These are phyloP conservation scores for Hypselothyrea guttata DNA, from an alignment of 2,888 invertebrate species.

Conservation along the genomic window DNA sequence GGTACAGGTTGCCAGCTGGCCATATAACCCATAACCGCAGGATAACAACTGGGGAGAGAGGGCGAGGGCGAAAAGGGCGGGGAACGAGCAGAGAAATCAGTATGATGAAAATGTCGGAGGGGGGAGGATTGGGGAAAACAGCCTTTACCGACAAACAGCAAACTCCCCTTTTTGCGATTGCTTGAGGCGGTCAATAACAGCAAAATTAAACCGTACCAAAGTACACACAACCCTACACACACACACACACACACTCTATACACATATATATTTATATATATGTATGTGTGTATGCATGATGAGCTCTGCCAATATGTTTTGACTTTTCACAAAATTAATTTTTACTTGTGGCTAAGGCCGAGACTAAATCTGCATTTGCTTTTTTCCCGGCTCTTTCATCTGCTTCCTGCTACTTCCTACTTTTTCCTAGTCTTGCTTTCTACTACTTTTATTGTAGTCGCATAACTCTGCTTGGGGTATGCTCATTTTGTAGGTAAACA, in stretches of 20 bases:
- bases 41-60: slow-evolving; percentile 27
- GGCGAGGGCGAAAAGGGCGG: not conserved
- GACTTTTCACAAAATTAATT: slow-evolving; percentile 65
- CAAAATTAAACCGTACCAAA: slow-evolving; percentile 71
- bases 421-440: not conserved
- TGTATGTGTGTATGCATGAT: slow-evolving; percentile 39
- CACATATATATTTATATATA: slow-evolving; percentile 21
- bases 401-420: not conserved
- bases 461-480: slow-evolving; percentile 21
- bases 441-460: not conserved
- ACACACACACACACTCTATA: slow-evolving; percentile 14
- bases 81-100: slow-evolving; percentile 23
- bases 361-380: slow-evolving; percentile 38
- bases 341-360: slow-evolving; percentile 40
- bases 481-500: slow-evolving; percentile 44
- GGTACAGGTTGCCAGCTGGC: no score
- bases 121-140: not conserved
- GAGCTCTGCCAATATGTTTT: slow-evolving; percentile 61
- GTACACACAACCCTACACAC: slow-evolving; percentile 58
- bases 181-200: slow-evolving; percentile 70
- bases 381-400: not conserved
- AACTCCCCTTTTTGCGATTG: slow-evolving; percentile 50
- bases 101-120: no score
- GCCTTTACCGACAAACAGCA: slow-evolving; percentile 11
- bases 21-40: slow-evolving; percentile 63